These are phyloP conservation scores for Trichopria drosophilae DNA, from an alignment of 2,888 invertebrate genomes.

Conservation along the genomic window DNA sequence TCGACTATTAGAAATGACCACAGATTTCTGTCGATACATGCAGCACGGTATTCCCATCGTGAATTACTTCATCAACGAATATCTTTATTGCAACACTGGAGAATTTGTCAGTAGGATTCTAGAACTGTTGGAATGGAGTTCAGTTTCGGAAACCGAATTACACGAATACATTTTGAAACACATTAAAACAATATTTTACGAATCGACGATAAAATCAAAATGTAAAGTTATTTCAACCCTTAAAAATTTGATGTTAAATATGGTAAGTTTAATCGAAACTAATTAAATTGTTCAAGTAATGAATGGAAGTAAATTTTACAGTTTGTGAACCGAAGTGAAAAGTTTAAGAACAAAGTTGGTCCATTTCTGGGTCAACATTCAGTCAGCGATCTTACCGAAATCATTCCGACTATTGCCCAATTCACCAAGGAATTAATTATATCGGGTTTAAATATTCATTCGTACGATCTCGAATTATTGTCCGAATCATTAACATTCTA, in stretches of 20 bases:
- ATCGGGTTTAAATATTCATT: conserved; percentile 46
- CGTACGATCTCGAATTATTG: conserved; percentile 39
- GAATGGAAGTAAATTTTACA: conserved; percentile 31
- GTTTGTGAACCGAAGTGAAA: conserved; percentile 43
- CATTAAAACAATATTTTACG: conserved; percentile 47
- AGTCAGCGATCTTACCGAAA: conserved; percentile 38
- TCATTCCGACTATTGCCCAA: conserved; percentile 37
- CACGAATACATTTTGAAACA: conserved; percentile 43
- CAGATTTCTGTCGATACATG: conserved; percentile 51
- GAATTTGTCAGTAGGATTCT: conserved; percentile 46
- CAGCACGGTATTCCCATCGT: conserved; percentile 54
- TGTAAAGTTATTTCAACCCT: conserved; percentile 48
- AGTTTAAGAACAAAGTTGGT: conserved; percentile 35
- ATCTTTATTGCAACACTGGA: conserved; percentile 46
- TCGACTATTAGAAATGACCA: conserved; percentile 46
- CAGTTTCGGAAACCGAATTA: conserved; percentile 40
- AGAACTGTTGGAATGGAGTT: conserved; percentile 50
- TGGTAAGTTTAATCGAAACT: too few species aligned
- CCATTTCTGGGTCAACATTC: conserved; percentile 47
- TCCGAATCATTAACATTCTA: conserved; percentile 49
- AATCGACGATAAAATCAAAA: conserved; percentile 45
- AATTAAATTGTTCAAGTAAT: too few species aligned
- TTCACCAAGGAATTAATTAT: conserved; percentile 41
- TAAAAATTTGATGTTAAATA: conserved; percentile 42
- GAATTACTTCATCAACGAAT: conserved; percentile 50